Conservation (phyloP, 2,113 vertebrate genomes). For the Cavia aperea region DNA sequence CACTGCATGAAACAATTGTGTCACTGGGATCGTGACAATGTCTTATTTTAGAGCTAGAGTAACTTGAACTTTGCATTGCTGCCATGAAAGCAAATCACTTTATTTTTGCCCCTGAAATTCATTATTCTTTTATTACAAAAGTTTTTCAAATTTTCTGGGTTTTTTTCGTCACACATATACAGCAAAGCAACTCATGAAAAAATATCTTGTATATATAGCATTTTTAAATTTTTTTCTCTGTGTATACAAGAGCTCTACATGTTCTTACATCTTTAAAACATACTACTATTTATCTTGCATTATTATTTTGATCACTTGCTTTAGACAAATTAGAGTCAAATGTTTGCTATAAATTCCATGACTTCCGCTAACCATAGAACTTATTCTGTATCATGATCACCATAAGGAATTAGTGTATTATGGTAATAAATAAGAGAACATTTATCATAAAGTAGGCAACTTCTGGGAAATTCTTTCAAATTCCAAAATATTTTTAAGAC, state of each 20-base stretch:
- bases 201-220: not conserved
- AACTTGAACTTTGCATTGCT: not conserved
- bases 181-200: not conserved
- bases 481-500: not conserved
- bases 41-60: not conserved
- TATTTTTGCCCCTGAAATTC: not conserved
- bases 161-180: not conserved
- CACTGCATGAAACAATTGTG: not conserved
- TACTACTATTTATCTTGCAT: not conserved
- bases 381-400: not conserved
- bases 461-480: not conserved
- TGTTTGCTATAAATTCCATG: not conserved
- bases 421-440: not conserved
- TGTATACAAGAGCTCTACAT: not conserved
- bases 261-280: not conserved
- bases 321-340: not conserved
- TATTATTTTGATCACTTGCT: not conserved
- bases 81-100: not conserved
- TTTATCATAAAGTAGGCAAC: not conserved
- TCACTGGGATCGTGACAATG: not conserved
- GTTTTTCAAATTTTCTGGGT: not conserved
- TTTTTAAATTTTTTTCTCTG: not conserved
- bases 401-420: not conserved
- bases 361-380: not conserved
- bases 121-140: not conserved